These are phyloP conservation scores for Hydraecia micacea DNA, from an alignment of 2,888 invertebrate species.

Conservation along the genomic window DNA sequence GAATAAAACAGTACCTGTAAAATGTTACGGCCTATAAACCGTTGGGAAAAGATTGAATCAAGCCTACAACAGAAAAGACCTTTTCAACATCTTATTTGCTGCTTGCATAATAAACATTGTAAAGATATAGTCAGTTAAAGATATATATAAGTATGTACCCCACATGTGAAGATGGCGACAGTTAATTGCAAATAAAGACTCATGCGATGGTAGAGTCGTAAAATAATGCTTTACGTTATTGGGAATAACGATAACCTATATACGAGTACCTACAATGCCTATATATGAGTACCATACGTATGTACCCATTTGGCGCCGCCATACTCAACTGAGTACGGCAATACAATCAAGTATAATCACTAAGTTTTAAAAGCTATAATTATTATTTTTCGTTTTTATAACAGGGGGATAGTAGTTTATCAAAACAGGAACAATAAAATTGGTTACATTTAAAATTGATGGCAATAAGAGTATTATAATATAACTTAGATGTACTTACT, in stretches of 20 bases:
- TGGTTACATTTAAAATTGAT: not conserved
- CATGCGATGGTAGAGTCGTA: constrained; percentile 25
- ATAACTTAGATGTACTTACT: not conserved
- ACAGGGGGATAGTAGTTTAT: not conserved
- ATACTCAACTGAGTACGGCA: not conserved
- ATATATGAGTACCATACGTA: not conserved
- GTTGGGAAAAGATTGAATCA: constrained; percentile 32
- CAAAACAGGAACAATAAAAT: not conserved
- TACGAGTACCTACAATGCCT: too few species aligned
- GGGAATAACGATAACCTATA: not conserved
- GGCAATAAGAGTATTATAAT: not conserved
- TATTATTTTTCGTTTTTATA: not conserved
- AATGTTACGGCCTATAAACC: constrained; percentile 49
- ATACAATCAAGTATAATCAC: not conserved
- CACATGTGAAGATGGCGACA: constrained; percentile 8
- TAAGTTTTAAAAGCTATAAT: not conserved
- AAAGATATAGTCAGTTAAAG: constrained; percentile 18
- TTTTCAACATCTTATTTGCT: constrained; percentile 31
- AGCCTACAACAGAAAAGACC: constrained; percentile 21
- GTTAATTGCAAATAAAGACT: constrained; percentile 35
- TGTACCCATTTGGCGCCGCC: not conserved
- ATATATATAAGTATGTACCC: not conserved
- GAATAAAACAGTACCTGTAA: constrained; percentile 51
- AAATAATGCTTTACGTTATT: constrained; percentile 28
- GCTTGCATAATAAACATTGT: constrained; percentile 25